Percentiles rank a stretch among this genome's conserved stretches.
phyloP scores from a whole-genome alignment of 1,140 invertebrate genomes.

The Rhyzopertha dominica region DNA sequence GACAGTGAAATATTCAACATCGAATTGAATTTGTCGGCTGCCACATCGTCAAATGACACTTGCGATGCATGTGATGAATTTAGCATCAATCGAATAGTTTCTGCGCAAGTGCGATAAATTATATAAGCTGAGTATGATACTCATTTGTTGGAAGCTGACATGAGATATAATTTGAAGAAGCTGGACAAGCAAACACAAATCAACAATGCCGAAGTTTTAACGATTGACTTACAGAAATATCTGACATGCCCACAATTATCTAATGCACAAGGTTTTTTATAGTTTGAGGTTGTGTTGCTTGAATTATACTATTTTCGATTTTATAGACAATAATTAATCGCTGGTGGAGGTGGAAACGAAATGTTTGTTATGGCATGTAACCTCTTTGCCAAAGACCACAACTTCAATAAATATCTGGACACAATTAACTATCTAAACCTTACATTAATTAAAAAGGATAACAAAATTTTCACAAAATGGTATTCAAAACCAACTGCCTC shows the following conservation, averaged over 20 bases:
- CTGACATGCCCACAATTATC: slow-evolving; percentile 6
- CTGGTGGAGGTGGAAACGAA: slow-evolving; percentile 6
- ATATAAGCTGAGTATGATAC: too few relatives aligned
- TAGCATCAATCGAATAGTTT: slow-evolving; percentile 8
- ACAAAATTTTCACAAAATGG: too few relatives aligned
- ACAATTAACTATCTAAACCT: too few relatives aligned
- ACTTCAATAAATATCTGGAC: too few relatives aligned
- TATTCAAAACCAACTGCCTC: too few relatives aligned
- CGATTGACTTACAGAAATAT: slow-evolving; percentile 11
- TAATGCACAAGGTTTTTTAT: slow-evolving; percentile 15
- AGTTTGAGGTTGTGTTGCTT: slow-evolving; percentile 9
- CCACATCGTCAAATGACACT: slow-evolving; percentile 1
- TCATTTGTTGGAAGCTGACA: too few relatives aligned
- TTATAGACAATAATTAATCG: slow-evolving; percentile 6
- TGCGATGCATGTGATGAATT: slow-evolving; percentile 11
- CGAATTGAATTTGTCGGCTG: slow-evolving; percentile 8
- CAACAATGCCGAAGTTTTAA: slow-evolving; percentile 8
- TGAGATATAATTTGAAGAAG: too few relatives aligned
- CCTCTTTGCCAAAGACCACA: background rate
- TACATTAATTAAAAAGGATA: too few relatives aligned
- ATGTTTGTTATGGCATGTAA: slow-evolving; percentile 6
- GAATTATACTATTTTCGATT: slow-evolving; percentile 14
- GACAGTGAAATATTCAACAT: slow-evolving; percentile 8
- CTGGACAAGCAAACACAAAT: slow-evolving; percentile 1
- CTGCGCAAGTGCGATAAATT: background rate